Evolutionary conservation across 2,797 vertebrate genomes (phyloP).

Genomic region (Sphenodon punctatus): DNA sequence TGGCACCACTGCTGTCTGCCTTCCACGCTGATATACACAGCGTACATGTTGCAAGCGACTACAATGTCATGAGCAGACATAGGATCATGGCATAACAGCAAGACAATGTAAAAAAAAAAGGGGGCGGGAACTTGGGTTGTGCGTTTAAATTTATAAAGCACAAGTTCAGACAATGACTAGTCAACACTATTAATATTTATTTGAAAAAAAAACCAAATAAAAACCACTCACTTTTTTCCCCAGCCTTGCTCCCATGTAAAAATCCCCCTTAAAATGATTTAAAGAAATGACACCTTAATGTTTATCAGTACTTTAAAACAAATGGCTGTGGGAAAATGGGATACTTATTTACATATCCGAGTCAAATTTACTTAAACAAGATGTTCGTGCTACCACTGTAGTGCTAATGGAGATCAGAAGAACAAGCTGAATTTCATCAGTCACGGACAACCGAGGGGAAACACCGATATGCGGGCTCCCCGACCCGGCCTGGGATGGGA

Average conservation of each 20-base stretch:
- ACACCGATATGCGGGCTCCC: no score
- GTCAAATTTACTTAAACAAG: neutral
- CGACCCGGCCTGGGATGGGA: no score
- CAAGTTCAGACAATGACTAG: neutral
- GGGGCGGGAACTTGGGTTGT: neutral
- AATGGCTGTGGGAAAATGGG: neutral
- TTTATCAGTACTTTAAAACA: neutral
- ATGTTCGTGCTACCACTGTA: neutral
- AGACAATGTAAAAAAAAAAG: neutral
- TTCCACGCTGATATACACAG: no score
- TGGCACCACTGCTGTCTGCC: no score
- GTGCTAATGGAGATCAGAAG: neutral
- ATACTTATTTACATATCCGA: neutral
- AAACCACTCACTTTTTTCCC: no score
- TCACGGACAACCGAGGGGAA: no score
- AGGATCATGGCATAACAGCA: neutral
- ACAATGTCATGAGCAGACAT: no score
- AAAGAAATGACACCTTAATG: neutral
- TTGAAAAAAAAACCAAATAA: no score
- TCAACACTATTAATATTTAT: neutral
- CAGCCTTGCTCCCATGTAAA: neutral
- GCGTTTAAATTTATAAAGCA: neutral
- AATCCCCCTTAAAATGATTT: neutral
- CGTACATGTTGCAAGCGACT: no score
- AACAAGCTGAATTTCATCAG: no score